phyloP scores from a whole-genome alignment of 2,113 vertebrate genomes.

The Anguilla japonica region DNA sequence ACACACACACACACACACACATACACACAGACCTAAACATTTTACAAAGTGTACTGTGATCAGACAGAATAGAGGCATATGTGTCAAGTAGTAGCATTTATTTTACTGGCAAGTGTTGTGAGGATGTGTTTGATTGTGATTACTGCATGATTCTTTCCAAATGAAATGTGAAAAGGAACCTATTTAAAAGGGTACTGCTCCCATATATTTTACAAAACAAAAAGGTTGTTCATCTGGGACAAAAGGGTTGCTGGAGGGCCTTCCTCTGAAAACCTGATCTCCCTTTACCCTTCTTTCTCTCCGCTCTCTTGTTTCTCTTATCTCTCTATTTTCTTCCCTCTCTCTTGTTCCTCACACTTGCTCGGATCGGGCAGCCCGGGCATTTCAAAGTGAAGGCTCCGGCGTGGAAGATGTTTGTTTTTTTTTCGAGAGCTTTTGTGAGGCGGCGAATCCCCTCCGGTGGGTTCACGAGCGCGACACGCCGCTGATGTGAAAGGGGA shows the following conservation, averaged over 20 bases:
- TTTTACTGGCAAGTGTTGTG: conserved; percentile 27
- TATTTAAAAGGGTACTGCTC: conserved; percentile 39
- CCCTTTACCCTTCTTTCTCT: not conserved
- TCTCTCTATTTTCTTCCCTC: conserved; percentile 13
- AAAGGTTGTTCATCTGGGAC: conserved; percentile 49
- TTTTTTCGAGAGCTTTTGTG: conserved; percentile 20
- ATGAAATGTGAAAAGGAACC: conserved; percentile 37
- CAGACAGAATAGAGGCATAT: not conserved
- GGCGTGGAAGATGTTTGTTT: conserved; percentile 18
- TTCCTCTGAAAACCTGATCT: conserved; percentile 48
- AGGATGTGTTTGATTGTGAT: conserved; percentile 37
- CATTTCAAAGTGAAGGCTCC: conserved; percentile 49
- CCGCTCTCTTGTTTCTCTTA: conserved; percentile 19
- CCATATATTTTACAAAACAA: conserved; percentile 54
- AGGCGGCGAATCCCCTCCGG: conserved; percentile 19
- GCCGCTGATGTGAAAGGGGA: conserved; percentile 51
- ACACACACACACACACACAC: not conserved
- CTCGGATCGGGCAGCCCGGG: conserved; percentile 38
- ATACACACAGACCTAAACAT: not conserved
- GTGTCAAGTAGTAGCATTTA: not conserved
- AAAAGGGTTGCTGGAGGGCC: conserved; percentile 48
- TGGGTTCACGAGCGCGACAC: conserved; percentile 24
- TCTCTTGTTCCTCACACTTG: conserved; percentile 24
- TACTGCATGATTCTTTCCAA: conserved; percentile 42
- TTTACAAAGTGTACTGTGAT: not conserved